Base-by-base conservation (phyloP, 1,140 invertebrate genomes). In the Lepidotrigona ventralis region DNA sequence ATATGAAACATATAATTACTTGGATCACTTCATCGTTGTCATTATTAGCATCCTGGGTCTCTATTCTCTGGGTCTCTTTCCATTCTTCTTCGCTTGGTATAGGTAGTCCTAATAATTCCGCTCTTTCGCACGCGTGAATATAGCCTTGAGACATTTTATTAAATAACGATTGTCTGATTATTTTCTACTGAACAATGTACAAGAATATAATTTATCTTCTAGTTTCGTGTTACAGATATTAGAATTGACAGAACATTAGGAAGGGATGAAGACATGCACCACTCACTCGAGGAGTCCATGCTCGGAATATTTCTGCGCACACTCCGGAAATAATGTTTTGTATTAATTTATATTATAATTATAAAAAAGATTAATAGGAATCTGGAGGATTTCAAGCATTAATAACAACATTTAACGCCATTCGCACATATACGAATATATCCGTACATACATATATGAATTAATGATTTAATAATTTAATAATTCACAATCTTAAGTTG, bases 61-160 rank as follows among this genome's bases (percentile, higher is more conserved):
- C 72, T 29, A 60, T 68, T 70, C 86, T 85, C 11, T 85, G 74
- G 58, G 54, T 88, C 83, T 93, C 88, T 56, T 66, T 84, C 94
- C 96, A 97, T 66, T 96, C 96, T 33, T 96, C 96, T 90, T 95
- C 94, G 84, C 94, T 94, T 0, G 96, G 96, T 85, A 95, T 95
- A 71, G 95, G 95, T 39, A 96, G 93, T 1, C 96, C 97, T 76
- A 97, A 94, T 23, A 97, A 92, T 92, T 97, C 97, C 6, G 96
- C 96, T 74, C 97, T 94, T 90, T 96, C 95, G 89, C 96, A 97
- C 23, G 96, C 96, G 90, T 96, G 95, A 91, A 96, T 95, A 86
- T 97, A 97, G 68, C 92, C 93, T 69, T 90, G 87, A n/a, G 92
- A 92, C 86, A 87, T 86, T 33, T 68, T 79, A 26, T 69, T 17